Base-by-base conservation (phyloP, 53 echinoderm and acorn worm genomes). In the Astropecten irregularis region DNA sequence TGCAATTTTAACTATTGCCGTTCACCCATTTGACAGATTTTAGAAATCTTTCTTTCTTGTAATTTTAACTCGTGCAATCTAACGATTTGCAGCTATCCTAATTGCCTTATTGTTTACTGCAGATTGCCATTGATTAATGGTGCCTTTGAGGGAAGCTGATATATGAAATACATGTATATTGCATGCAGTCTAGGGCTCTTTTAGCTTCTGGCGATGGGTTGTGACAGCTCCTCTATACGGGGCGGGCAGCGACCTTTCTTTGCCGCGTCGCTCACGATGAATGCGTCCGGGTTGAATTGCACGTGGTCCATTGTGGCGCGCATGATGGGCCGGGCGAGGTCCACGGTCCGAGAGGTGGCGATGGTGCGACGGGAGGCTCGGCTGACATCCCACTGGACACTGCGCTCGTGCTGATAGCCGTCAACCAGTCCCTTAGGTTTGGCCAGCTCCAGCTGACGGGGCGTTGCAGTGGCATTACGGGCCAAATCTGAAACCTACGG, bases 301-400 rank as follows among this genome's bases (percentile, higher is more conserved):
- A 96, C 93, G 61, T 96, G 94, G 71, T 96, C 94, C 97, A 96
- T 96, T 21, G 97, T 96, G 38, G 94, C 97, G 15, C 97, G 87
- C 85, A 92, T 95, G 55, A 94, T 96, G n/a, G 97, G 97, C 25
- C 66, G 82, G 16, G 97, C 83, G 22, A 96, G 92, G 55, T 96
- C 97, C 10, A 83, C 77, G 34, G 97, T 96, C 18, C 97, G 89
- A 32, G 94, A 42, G 1, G 97, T 96, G 4, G 97, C 94, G 16
- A 69, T 52, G 60, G 90, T 88, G 21, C 87, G 71, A 23, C 90
- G 81, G 0, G 97, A 92, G n/a, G 97, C 84, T 18, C 84, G 58
- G 1, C 55, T 79, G 18, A 96, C 89, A 13, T 86, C 87, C 88
- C 89, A 88, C 14, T 84, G 84, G 33, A 94, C 81, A 18, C 76